Conservation (phyloP, 1,140 invertebrate genomes). For the Chironomus striatipennis region DNA sequence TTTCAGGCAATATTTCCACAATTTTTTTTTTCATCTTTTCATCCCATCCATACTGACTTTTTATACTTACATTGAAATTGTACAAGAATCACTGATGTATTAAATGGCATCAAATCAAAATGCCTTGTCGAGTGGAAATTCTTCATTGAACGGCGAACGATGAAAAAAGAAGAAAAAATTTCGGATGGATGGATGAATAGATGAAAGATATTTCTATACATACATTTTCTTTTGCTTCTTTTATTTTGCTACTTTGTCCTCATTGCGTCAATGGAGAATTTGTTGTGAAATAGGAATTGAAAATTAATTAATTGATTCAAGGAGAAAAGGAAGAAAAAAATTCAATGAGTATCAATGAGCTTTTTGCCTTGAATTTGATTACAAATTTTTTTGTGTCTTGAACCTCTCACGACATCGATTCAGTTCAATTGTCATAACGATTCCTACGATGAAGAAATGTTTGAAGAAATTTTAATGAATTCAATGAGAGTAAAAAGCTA, state of each 20-base stretch:
- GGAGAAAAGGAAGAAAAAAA: slow-evolving; percentile 16
- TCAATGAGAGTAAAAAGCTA: too few species aligned
- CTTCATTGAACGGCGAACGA: neutral
- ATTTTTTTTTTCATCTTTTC: neutral
- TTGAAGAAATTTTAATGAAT: too few species aligned
- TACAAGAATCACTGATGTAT: slow-evolving; percentile 10
- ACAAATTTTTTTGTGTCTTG: neutral
- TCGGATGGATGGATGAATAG: neutral
- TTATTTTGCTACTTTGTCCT: too few species aligned
- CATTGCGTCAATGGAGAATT: neutral
- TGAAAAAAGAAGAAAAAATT: neutral
- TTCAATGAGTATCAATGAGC: slow-evolving; percentile 15
- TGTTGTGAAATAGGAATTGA: slow-evolving; percentile 17
- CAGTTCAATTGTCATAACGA: neutral
- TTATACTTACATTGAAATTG: neutral
- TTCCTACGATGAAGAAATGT: too few species aligned
- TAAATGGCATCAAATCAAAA: slow-evolving; percentile 22
- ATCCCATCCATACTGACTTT: too few species aligned
- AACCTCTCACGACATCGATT: neutral
- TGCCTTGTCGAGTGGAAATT: slow-evolving; percentile 19
- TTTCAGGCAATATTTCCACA: neutral
- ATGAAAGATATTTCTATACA: slow-evolving; percentile 1
- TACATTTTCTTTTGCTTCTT: neutral
- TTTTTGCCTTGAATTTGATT: slow-evolving; percentile 19
- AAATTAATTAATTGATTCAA: slow-evolving; percentile 26